Evolutionary conservation across 2,888 invertebrate genomes (phyloP).

Genomic region (Halictus quadricinctus): DNA sequence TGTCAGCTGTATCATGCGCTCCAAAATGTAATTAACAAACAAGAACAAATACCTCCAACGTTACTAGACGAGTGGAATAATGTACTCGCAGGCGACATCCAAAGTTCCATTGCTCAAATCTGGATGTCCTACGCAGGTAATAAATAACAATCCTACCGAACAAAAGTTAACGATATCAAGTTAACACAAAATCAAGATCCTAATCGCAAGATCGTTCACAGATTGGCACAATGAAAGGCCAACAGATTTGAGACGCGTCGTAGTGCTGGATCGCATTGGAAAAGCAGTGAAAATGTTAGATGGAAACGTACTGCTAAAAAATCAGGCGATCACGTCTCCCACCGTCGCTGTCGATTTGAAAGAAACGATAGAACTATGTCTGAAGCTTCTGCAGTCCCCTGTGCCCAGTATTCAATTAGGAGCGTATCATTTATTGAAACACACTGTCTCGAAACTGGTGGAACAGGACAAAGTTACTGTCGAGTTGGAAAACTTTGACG

Average conservation of each 20-base stretch:
- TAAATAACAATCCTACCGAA: neutral
- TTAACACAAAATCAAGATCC: neutral
- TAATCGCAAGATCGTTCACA: constrained; percentile 26
- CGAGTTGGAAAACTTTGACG: constrained; percentile 81
- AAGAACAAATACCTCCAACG: constrained; percentile 77
- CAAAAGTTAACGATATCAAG: neutral
- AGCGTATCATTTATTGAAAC: constrained; percentile 82
- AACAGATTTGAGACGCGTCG: constrained; percentile 61
- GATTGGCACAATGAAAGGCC: constrained; percentile 71
- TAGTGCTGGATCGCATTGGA: constrained; percentile 75
- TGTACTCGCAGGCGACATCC: constrained; percentile 88
- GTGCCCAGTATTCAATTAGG: constrained; percentile 82
- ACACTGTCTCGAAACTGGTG: constrained; percentile 82
- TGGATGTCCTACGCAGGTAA: constrained; percentile 82
- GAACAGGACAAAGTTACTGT: constrained; percentile 82
- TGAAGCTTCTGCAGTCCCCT: constrained; percentile 81
- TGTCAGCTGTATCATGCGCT: constrained; percentile 84
- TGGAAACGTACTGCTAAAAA: constrained; percentile 69
- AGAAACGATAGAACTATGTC: constrained; percentile 78
- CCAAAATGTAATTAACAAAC: constrained; percentile 81
- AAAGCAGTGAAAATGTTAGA: constrained; percentile 75
- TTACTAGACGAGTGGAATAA: constrained; percentile 89
- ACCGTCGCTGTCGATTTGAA: constrained; percentile 25
- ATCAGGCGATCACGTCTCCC: constrained; percentile 19
- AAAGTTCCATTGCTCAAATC: constrained; percentile 83